Conservation (phyloP, 2,113 vertebrate genomes). For the Nerophis lumbriciformis region DNA sequence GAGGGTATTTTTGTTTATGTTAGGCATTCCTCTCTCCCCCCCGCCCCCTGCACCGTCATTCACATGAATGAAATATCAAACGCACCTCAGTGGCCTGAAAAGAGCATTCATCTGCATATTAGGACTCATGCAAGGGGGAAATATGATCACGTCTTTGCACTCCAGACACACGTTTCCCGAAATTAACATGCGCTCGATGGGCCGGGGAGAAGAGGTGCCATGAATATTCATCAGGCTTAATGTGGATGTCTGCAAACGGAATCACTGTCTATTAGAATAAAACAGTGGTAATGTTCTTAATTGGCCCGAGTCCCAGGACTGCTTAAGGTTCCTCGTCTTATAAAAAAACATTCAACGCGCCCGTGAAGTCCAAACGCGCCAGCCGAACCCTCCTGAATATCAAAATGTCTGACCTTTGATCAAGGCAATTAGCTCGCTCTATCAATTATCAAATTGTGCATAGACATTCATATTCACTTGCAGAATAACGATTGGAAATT, state of each 20-base stretch:
- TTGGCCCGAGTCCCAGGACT: constrained; percentile 62
- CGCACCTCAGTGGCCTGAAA: constrained; percentile 61
- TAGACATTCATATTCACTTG: constrained; percentile 43
- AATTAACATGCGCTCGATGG: constrained; percentile 66
- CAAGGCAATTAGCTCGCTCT: constrained; percentile 63
- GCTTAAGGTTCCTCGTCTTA: constrained; percentile 52
- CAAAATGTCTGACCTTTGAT: constrained; percentile 62
- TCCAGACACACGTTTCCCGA: constrained; percentile 52
- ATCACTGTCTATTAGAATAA: constrained; percentile 63
- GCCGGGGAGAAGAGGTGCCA: constrained; percentile 42
- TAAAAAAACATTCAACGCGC: constrained; percentile 46
- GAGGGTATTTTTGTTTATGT: constrained; percentile 68
- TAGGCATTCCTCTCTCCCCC: constrained; percentile 40
- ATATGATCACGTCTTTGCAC: constrained; percentile 57
- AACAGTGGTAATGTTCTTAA: constrained; percentile 69
- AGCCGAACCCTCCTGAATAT: constrained; percentile 54
- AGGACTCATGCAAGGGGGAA: constrained; percentile 65
- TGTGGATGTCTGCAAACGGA: constrained; percentile 63
- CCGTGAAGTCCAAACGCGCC: constrained; percentile 40
- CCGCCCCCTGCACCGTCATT: constrained; percentile 27
- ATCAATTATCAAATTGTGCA: constrained; percentile 66
- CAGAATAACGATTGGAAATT: constrained; percentile 17
- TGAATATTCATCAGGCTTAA: constrained; percentile 70
- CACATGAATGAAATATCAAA: constrained; percentile 75
- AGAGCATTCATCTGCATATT: constrained; percentile 70